phyloP scores from a whole-genome alignment of 2,113 vertebrate genomes.

The Xyrauchen texanus region DNA sequence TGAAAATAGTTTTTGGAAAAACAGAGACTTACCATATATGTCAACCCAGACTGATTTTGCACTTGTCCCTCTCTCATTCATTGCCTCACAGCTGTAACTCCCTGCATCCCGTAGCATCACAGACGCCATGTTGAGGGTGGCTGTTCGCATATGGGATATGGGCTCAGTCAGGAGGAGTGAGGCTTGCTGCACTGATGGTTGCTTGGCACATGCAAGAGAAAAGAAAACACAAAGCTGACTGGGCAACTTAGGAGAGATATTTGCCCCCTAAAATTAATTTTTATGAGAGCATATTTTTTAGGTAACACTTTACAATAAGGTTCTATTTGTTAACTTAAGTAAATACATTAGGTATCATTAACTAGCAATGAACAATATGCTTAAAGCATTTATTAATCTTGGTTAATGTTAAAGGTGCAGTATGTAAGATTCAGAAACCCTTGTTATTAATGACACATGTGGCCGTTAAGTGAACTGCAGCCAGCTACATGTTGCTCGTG shows the following conservation, averaged over 20 bases:
- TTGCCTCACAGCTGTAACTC: conserved; percentile 85
- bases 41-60: conserved; percentile 84
- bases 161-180: conserved; percentile 65
- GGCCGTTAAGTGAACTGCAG: too few species aligned
- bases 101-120: conserved; percentile 83
- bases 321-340: too few species aligned
- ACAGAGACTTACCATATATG: conserved; percentile 82
- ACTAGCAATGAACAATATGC: too few species aligned
- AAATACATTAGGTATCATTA: too few species aligned
- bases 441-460: too few species aligned
- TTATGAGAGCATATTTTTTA: too few species aligned
- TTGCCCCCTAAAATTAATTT: too few species aligned
- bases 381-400: too few species aligned
- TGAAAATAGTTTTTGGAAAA: neutral
- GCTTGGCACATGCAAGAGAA: conserved; percentile 74
- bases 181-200: conserved; percentile 63
- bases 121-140: conserved; percentile 76
- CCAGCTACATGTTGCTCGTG: too few species aligned
- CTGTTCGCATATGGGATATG: conserved; percentile 74
- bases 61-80: conserved; percentile 82
- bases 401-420: too few species aligned
- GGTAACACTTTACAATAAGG: too few species aligned
- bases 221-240: conserved; percentile 63
- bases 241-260: neutral
- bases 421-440: too few species aligned